phyloP scores from a whole-genome alignment of 2,113 vertebrate species.

The Nettapus auritus region DNA sequence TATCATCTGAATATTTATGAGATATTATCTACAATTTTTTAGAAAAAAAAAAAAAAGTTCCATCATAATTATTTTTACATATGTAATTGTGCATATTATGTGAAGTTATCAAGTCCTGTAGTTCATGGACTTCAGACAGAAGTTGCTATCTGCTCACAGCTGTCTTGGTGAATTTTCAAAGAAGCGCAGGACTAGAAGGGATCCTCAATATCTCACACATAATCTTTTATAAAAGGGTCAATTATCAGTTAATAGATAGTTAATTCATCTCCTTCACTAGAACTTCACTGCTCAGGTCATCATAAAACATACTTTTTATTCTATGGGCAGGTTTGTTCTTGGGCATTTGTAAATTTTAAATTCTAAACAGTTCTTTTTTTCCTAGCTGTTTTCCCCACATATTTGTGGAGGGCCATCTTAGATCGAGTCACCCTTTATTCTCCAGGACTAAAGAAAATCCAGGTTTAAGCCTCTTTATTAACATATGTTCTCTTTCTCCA shows the following conservation, averaged over 20 bases:
- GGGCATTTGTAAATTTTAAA: not conserved
- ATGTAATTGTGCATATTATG: not conserved
- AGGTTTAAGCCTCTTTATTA: constrained; percentile 14
- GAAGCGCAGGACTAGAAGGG: not conserved
- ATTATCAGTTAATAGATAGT: not conserved
- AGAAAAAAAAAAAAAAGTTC: not conserved
- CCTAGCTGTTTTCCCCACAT: not conserved
- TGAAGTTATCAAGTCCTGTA: not conserved
- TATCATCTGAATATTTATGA: not conserved
- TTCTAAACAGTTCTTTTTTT: not conserved
- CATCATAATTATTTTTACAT: not conserved
- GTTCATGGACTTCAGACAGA: not conserved
- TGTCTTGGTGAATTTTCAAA: not conserved
- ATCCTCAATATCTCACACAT: not conserved
- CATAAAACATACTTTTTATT: not conserved
- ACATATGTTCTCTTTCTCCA: not conserved
- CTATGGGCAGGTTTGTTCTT: not conserved
- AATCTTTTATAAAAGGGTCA: not conserved
- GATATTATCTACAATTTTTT: not conserved
- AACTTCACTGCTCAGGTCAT: not conserved
- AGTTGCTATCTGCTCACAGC: not conserved
- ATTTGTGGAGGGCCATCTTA: not conserved
- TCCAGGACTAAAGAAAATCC: not conserved
- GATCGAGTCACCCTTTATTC: not conserved
- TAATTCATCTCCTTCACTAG: not conserved